Percentiles rank a stretch among this genome's conserved stretches.
Evolutionary conservation across 2,888 invertebrate species (phyloP).

Genomic region (Drosophila aldrichi): DNA sequence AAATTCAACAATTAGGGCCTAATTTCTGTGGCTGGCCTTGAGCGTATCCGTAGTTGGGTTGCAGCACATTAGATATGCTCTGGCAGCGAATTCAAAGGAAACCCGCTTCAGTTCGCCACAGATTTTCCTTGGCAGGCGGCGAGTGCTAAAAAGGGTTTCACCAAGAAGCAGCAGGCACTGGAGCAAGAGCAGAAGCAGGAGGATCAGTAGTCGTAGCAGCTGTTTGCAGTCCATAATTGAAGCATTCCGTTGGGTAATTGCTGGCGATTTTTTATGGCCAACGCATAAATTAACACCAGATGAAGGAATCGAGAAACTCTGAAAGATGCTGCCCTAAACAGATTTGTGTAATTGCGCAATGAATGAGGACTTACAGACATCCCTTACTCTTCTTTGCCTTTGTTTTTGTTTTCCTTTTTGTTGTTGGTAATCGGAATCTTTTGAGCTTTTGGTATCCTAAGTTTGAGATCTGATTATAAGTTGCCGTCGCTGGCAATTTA

Average conservation of each 20-base stretch:
- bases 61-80: slow-evolving; percentile 53
- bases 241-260: slow-evolving; percentile 77
- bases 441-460: slow-evolving; percentile 59
- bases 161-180: slow-evolving; percentile 19
- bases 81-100: slow-evolving; percentile 46
- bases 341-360: slow-evolving; percentile 76
- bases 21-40: slow-evolving; percentile 32
- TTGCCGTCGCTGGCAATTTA: slow-evolving; percentile 66
- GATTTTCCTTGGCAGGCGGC: slow-evolving; percentile 18
- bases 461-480: slow-evolving; percentile 64
- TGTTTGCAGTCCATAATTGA: slow-evolving; percentile 78
- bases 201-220: slow-evolving; percentile 54
- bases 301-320: slow-evolving; percentile 14
- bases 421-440: slow-evolving; percentile 49
- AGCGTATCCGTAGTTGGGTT: slow-evolving; percentile 11
- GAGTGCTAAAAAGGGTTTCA: slow-evolving; percentile 76
- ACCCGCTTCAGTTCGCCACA: slow-evolving; percentile 9
- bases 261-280: slow-evolving; percentile 70
- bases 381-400: background rate
- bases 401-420: no score
- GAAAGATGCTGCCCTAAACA: slow-evolving; percentile 37
- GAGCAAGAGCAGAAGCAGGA: slow-evolving; percentile 39
- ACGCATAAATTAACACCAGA: slow-evolving; percentile 81
- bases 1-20: slow-evolving; percentile 22
- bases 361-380: slow-evolving; percentile 31